Base-by-base conservation (phyloP, 2,113 vertebrate genomes). In the Nannobrachium achirus region DNA sequence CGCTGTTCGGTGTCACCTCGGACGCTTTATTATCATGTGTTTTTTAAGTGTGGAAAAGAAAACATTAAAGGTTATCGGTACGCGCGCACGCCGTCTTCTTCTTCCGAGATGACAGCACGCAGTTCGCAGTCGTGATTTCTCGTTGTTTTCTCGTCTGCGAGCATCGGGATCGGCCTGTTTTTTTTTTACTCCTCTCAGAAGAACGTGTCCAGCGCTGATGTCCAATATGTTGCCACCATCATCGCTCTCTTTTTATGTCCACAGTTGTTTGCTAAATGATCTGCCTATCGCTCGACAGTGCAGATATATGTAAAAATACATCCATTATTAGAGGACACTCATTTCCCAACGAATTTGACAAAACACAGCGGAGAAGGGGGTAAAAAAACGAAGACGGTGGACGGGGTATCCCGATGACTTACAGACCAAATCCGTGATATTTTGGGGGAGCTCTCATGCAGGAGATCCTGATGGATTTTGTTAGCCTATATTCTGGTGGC, bases 161-260 rank as follows among this genome's bases (percentile, higher is more conserved):
- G 66, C 85, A 82, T 82, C 74, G 65, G 81, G 72, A 67, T 69
- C 13, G 73, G 68, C 78, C 78, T 62, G 18, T 42, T 81, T 33
- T 3, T 33, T 33, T 33, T 33, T 84, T 87, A 91, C 71, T 89
- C 86, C 85, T 77, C 61, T 69, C 63, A 71, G 85, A 82, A 64
- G 79, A 73, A 71, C 51, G 66, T 18, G 77, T 82, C 86, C 76
- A 44, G 68, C 53, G 75, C 69, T 39, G n/a, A 33, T 33, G 41
- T 84, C 86, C 84, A 73, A 78, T 84, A 86, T 55, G 66, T 71
- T 73, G 74, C 82, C 89, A 88, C 89, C n/a, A n/a, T n/a, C n/a
- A n/a, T 64, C 50, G n/a, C n/a, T n/a, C 86, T 71, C 83, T 56
- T 33, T 33, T 33, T 33, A 33, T 68, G 76, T 81, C 85, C 82